Conservation (phyloP, 1,140 invertebrate genomes). For the Brachionus plicatilis region DNA sequence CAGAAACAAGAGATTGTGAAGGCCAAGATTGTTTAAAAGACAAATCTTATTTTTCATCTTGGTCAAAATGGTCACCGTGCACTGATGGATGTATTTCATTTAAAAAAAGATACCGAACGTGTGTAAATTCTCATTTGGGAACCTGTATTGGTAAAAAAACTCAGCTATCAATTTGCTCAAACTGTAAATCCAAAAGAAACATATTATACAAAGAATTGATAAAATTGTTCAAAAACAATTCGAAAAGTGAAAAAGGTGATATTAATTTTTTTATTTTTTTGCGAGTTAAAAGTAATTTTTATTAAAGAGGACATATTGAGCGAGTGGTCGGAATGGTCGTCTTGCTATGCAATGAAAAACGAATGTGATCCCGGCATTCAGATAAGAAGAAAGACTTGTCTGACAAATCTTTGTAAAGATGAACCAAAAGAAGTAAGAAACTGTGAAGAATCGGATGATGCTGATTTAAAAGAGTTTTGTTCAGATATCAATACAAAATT, state of each 20-base stretch:
- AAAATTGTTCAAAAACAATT: neutral
- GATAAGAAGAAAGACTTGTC: neutral
- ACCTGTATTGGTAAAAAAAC: neutral
- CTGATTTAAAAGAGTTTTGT: neutral
- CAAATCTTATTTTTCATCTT: neutral
- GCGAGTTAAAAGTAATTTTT: neutral
- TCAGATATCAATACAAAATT: neutral
- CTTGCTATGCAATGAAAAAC: neutral
- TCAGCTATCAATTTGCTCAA: neutral
- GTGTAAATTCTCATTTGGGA: neutral
- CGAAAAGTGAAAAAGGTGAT: neutral
- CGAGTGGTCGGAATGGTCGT: slow-evolving; percentile 14
- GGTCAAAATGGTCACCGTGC: slow-evolving; percentile 21
- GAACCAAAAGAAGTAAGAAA: slow-evolving; percentile 5
- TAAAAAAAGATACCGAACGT: neutral
- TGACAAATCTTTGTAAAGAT: neutral
- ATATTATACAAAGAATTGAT: neutral
- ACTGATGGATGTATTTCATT: neutral
- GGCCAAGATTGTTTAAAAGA: neutral
- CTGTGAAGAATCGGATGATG: neutral
- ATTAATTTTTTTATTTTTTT: neutral
- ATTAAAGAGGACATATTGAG: neutral
- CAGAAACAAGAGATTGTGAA: neutral
- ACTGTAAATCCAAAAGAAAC: neutral
- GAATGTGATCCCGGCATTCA: slow-evolving; percentile 4